phyloP scores from a whole-genome alignment of 23 tunicate species.

The Ciona savignyi region DNA sequence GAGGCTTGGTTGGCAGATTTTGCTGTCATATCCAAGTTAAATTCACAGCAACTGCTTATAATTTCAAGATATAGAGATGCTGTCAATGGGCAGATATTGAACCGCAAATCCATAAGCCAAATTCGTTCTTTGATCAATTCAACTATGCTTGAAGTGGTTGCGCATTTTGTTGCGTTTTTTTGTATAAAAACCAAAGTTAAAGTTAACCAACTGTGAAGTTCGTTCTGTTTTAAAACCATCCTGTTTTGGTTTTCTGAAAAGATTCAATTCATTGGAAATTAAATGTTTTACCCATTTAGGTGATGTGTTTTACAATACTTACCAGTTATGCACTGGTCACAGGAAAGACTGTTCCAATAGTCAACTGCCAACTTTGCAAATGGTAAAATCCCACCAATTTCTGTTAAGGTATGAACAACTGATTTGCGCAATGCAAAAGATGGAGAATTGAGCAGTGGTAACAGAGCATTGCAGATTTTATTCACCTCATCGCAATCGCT shows the following conservation, averaged over 20 bases:
- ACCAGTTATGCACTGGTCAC: neutral
- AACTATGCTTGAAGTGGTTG: neutral
- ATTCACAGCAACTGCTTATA: neutral
- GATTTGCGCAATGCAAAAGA: neutral
- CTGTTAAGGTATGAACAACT: neutral
- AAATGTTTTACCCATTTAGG: too few relatives aligned
- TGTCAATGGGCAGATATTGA: slow-evolving; percentile 29
- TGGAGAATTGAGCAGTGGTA: neutral
- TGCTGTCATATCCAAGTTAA: neutral
- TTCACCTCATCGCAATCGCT: neutral
- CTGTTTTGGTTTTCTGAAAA: neutral
- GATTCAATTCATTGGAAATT: too few relatives aligned
- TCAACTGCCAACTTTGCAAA: neutral
- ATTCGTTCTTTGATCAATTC: neutral
- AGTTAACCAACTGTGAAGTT: slow-evolving; percentile 20
- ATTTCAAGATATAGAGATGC: slow-evolving; percentile 21
- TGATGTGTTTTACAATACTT: neutral
- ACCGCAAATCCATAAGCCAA: slow-evolving; percentile 2
- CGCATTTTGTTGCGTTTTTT: neutral
- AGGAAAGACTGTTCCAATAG: neutral
- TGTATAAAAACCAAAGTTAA: neutral
- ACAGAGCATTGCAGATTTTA: neutral
- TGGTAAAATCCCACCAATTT: neutral
- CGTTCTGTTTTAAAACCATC: slow-evolving; percentile 9
- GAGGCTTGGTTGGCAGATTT: neutral